Percentiles rank a stretch among this genome's conserved stretches.
Evolutionary conservation across 2,113 vertebrate species (phyloP).

Genomic region (Chamaetylas fuelleborni): DNA sequence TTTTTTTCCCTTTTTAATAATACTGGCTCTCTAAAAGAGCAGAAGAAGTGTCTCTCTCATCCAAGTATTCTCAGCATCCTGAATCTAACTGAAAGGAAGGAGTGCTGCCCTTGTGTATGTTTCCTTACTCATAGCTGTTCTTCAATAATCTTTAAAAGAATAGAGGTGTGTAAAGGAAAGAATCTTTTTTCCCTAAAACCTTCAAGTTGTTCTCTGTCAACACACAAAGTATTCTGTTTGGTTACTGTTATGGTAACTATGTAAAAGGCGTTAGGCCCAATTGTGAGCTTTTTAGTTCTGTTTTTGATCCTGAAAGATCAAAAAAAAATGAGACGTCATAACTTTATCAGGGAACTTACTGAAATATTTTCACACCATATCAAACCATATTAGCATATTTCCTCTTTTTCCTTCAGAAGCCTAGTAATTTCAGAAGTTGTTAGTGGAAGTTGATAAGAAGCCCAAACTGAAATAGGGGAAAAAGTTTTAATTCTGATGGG

Average conservation of each 20-base stretch:
- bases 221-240: neutral
- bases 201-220: neutral
- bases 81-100: neutral
- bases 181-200: neutral
- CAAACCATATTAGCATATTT: neutral
- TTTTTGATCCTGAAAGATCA: neutral
- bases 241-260: neutral
- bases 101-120: accelerated
- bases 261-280: neutral
- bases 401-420: neutral
- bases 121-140: neutral
- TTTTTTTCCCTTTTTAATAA: neutral
- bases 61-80: neutral
- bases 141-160: neutral
- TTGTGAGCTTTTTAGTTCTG: neutral
- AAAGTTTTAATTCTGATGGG: neutral
- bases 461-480: neutral
- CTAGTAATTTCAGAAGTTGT: neutral
- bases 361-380: neutral
- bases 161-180: neutral
- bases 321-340: neutral
- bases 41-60: neutral
- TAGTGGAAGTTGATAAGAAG: neutral
- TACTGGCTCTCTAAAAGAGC: neutral
- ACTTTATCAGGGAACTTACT: neutral